Evolutionary conservation across 2,797 vertebrate genomes (phyloP), one percentile per base, ranked within the genome.

Genomic region (Denticeps clupeoides): DNA sequence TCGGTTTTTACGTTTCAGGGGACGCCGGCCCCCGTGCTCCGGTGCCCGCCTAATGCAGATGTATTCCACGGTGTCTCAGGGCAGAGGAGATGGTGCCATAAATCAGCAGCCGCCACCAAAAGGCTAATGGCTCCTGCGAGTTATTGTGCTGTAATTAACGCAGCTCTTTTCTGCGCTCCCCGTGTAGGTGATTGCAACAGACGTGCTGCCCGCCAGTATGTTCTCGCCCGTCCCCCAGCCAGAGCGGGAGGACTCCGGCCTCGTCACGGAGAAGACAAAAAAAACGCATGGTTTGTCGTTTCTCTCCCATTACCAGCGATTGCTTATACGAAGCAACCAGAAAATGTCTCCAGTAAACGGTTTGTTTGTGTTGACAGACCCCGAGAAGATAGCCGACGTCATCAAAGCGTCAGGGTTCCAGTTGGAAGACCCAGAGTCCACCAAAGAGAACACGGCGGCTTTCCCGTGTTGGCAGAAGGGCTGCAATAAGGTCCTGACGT

Each of bases 391-490:
- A 44, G 75, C 68, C 1, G 87, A 87, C 51, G 76, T 79, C 19
- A 49, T 81, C 47, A 89, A 92, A 70, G 74, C 82, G 35, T 80
- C 80, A 61, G 94, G 89, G 68, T 78, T 84, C 0, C 35, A 67
- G 28, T 15, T 69, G 0, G 69, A 76, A 0, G 88, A 90, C 32
- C 67, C 68, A 0, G 56, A 79, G 53, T 71, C 85, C 45, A 51
- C 80, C 46, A 78, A 82, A 58, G 94, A 97, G 62, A 93, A 97
- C 53, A 81, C 78, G 1, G 77, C 85, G 0, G 79, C 85, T 58
- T 90, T 96, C 77, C 84, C 92, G 38, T 91, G 92, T 79, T 96
- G 88, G 88, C 89, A 90, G 71, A 90, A 90, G 53, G 87, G 88
- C 65, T 91, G 90, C 70, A 93, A 85, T 81, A 88, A 91, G 74